A percentile compares a stretch with the other conserved stretches of the same genome.
These are phyloP conservation scores for Venustaconcha ellipsiformis DNA, from an alignment of 1,140 invertebrate species.

Conservation along the genomic window DNA sequence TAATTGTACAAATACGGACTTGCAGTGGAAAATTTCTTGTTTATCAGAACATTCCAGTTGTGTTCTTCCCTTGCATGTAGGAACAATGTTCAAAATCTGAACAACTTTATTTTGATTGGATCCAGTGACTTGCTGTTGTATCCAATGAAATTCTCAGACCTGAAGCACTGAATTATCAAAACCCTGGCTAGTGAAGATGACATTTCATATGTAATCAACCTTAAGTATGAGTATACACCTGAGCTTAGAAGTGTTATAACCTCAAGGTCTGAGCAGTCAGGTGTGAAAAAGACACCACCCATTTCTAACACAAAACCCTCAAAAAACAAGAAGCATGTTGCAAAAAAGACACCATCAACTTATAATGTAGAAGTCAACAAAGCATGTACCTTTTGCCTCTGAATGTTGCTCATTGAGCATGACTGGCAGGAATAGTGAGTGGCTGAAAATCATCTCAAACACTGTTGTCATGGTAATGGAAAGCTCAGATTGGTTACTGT, in stretches of 20 bases:
- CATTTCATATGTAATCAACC: too few relatives aligned
- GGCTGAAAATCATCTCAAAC: constrained; percentile 41
- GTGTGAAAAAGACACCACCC: not conserved
- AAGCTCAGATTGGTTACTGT: not conserved
- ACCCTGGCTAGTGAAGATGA: too few relatives aligned
- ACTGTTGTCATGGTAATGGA: constrained; percentile 22
- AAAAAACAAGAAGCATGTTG: not conserved
- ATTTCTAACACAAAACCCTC: not conserved
- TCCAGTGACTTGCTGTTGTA: too few relatives aligned
- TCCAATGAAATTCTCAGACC: too few relatives aligned
- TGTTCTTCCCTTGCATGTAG: too few relatives aligned
- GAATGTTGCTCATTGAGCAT: constrained; percentile 40
- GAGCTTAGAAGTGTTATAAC: not conserved
- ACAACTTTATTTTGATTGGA: too few relatives aligned
- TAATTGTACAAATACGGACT: too few relatives aligned
- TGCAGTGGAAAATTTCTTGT: too few relatives aligned
- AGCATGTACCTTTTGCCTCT: constrained; percentile 42
- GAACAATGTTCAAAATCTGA: too few relatives aligned
- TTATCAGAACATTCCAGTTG: too few relatives aligned
- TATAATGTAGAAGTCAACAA: too few relatives aligned
- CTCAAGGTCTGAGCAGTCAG: not conserved
- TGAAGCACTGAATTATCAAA: too few relatives aligned
- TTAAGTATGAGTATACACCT: not conserved
- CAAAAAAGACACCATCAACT: not conserved
- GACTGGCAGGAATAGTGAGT: constrained; percentile 46